Evolutionary conservation across 2,888 invertebrate species (phyloP).

Genomic region (Thera obeliscata): DNA sequence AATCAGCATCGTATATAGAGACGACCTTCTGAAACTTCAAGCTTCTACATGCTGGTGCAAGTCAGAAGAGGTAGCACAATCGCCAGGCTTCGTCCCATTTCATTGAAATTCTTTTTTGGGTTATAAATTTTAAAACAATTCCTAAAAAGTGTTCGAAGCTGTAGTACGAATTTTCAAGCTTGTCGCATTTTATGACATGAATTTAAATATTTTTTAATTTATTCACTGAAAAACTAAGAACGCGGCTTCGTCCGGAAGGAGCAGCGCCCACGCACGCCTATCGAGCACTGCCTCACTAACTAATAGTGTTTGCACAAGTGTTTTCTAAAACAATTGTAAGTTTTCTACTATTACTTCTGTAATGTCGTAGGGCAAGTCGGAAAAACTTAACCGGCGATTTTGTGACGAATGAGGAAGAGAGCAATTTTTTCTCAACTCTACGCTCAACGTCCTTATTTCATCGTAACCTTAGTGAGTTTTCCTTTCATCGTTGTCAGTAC

Average conservation of each 20-base stretch:
- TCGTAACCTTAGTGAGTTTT: no score
- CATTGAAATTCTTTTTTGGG: constrained; percentile 4
- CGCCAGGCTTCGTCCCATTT: background rate
- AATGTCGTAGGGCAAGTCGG: constrained; percentile 59
- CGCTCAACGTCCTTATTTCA: no score
- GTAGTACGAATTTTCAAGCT: background rate
- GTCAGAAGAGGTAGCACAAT: constrained; percentile 7
- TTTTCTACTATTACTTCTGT: constrained; percentile 79
- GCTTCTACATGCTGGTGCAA: constrained; percentile 1
- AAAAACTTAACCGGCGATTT: background rate
- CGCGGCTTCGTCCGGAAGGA: constrained; percentile 35
- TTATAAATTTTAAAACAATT: constrained; percentile 16
- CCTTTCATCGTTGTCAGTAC: no score
- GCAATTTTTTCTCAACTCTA: no score
- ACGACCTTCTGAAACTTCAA: background rate
- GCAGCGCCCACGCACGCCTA: constrained; percentile 55
- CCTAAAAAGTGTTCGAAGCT: constrained; percentile 2
- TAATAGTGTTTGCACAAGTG: constrained; percentile 78
- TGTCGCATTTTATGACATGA: constrained; percentile 8
- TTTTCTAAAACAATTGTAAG: constrained; percentile 81
- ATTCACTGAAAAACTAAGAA: constrained; percentile 35
- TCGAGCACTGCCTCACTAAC: constrained; percentile 64
- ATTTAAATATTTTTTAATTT: constrained; percentile 22
- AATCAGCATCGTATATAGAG: background rate
- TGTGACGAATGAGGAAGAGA: no score